Base-by-base conservation (phyloP, 2,797 vertebrate genomes). In the Alauda arvensis region DNA sequence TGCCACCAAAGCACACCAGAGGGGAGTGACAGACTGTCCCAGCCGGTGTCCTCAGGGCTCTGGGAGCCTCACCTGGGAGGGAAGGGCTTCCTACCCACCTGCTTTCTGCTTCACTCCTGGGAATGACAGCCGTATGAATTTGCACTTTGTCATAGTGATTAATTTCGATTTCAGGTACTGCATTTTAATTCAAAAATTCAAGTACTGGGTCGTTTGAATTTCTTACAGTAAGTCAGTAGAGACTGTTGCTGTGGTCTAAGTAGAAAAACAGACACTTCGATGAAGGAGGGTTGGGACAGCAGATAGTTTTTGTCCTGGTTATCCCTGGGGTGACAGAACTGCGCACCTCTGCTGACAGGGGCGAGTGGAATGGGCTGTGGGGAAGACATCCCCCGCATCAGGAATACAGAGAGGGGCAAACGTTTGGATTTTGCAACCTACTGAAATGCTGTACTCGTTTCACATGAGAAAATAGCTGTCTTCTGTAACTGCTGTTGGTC, bases 351-450 rank as follows among this genome's bases (percentile, higher is more conserved):
- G 29, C 29, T 28, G 45, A 6, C 23, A 14, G 17, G 42, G 25
- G 18, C 6, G 8, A 24, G 14, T 0, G 0, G 40, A 25, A 60
- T 5, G 34, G 42, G 19, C 61, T 67, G 29, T 6, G 1, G 16
- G 5, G 1, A 29, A 19, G 13, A 29, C 37, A 45, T 29, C 28
- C 29, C 18, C 11, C 4, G 7, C 0, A 1, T 29, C n/a, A 55
- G 65, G 28, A 59, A 23, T 10, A 14, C 31, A 18, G 26, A 1
- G 2, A 53, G 43, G 45, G 51, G 14, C 42, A 85, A 33, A 25
- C 34, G 46, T 76, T 39, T 3, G 42, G 15, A 6, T 29, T 87
- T 26, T 89, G 34, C 49, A 49, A 2, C 43, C 37, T 61, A 1
- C 39, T 13, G 39, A 51, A 83, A 31, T 10, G 2, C 43, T 46